Conservation (phyloP, 2,113 vertebrate species). For the Nannobrachium achirus region DNA sequence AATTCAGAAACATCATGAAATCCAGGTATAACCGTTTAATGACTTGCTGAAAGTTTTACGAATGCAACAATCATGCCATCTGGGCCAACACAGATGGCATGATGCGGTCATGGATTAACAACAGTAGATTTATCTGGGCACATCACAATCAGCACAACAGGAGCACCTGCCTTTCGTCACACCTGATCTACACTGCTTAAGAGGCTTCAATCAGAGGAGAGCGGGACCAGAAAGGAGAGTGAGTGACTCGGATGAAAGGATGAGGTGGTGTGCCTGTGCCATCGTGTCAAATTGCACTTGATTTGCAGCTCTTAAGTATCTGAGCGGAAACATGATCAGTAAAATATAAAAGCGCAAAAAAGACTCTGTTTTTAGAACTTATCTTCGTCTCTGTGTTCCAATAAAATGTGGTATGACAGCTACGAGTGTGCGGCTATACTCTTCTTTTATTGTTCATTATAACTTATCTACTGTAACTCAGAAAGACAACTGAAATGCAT, state of each 20-base stretch:
- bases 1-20: too few species aligned
- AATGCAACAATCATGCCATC: neutral
- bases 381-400: too few species aligned
- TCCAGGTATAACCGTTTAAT: too few species aligned
- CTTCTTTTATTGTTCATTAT: too few species aligned
- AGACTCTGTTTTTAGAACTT: too few species aligned
- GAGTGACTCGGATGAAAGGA: too few species aligned
- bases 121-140: neutral
- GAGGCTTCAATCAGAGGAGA: constrained; percentile 4
- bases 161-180: constrained; percentile 13
- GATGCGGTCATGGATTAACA: too few species aligned
- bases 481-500: too few species aligned
- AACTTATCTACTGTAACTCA: too few species aligned
- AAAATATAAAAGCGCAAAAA: neutral
- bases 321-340: constrained; percentile 18
- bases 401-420: too few species aligned
- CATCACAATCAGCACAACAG: constrained; percentile 1
- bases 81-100: too few species aligned
- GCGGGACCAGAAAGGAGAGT: constrained; percentile 16
- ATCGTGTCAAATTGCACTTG: neutral
- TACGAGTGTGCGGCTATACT: too few species aligned
- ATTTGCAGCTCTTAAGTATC: constrained; percentile 15
- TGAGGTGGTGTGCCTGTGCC: constrained; percentile 14
- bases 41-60: neutral
- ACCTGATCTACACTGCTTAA: constrained; percentile 17